Conservation (phyloP, 2,888 invertebrate species). For the Scaptomyza tumidula region DNA sequence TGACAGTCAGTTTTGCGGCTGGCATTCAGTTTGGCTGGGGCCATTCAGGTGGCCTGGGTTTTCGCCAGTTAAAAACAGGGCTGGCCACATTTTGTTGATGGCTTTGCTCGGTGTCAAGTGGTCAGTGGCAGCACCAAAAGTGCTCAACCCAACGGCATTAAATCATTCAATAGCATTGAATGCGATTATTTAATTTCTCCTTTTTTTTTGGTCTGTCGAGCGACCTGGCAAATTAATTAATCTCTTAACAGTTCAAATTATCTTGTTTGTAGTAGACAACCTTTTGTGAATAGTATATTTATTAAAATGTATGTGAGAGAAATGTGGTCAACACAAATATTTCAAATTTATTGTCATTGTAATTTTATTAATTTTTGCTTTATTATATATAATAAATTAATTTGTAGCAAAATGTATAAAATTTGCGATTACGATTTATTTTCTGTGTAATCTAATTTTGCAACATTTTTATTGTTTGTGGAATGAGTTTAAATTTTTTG, state of each 20-base stretch:
- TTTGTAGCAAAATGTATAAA: background rate
- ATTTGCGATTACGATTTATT: background rate
- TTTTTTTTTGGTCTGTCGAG: background rate
- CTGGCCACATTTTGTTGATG: slow-evolving; percentile 42
- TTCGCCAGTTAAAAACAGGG: too few relatives aligned
- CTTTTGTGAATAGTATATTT: slow-evolving; percentile 5
- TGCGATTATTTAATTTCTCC: background rate
- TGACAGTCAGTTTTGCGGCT: too few relatives aligned
- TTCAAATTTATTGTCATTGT: slow-evolving; percentile 11
- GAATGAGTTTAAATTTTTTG: background rate
- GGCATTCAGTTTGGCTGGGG: background rate
- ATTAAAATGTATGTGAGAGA: slow-evolving; percentile 8
- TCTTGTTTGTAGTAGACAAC: slow-evolving; percentile 3
- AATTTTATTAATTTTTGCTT: background rate
- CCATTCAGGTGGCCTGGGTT: too few relatives aligned
- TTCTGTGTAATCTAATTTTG: background rate
- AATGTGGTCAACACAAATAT: slow-evolving; percentile 4
- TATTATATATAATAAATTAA: background rate
- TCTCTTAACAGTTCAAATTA: slow-evolving; percentile 34
- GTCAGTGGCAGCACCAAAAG: slow-evolving; percentile 21
- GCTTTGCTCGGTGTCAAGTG: slow-evolving; percentile 36
- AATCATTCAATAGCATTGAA: slow-evolving; percentile 45
- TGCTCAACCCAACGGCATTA: slow-evolving; percentile 23
- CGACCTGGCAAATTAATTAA: slow-evolving; percentile 36
- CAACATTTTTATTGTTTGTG: background rate